Conservation (phyloP, 1,140 invertebrate species). For the Plutomurus gul region DNA sequence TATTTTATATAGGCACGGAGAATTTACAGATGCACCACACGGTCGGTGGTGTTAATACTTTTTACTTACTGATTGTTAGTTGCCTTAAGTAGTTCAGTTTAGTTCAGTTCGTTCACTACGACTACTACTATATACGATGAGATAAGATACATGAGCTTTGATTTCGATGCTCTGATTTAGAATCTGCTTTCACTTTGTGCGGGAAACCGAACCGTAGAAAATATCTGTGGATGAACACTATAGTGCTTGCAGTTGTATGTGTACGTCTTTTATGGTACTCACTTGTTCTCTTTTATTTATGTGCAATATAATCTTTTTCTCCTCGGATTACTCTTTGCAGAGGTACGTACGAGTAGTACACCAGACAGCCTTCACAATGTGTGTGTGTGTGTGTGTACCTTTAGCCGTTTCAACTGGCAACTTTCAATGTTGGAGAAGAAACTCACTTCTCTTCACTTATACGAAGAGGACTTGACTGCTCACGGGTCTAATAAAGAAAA, state of each 20-base stretch:
- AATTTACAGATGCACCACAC: neutral
- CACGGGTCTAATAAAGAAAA: constrained; percentile 11
- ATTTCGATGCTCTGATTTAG: constrained; percentile 8
- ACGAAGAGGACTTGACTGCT: constrained; percentile 20
- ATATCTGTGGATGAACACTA: neutral
- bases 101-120: neutral
- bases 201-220: constrained; percentile 3
- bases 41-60: neutral
- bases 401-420: too few relatives aligned
- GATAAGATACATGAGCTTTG: constrained; percentile 27
- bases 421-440: too few relatives aligned
- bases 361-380: too few relatives aligned
- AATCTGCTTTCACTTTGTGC: constrained; percentile 25
- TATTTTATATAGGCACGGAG: too few relatives aligned
- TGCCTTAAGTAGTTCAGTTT: neutral
- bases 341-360: neutral
- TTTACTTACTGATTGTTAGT: neutral
- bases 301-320: constrained; percentile 27
- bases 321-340: constrained; percentile 18
- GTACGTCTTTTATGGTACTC: neutral
- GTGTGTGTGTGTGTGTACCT: neutral
- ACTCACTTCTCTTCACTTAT: too few relatives aligned
- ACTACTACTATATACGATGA: neutral
- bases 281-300: constrained; percentile 26
- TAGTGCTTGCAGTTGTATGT: too few relatives aligned